Base-by-base conservation (phyloP, 1,140 invertebrate genomes). In the Trichoplusia ni region DNA sequence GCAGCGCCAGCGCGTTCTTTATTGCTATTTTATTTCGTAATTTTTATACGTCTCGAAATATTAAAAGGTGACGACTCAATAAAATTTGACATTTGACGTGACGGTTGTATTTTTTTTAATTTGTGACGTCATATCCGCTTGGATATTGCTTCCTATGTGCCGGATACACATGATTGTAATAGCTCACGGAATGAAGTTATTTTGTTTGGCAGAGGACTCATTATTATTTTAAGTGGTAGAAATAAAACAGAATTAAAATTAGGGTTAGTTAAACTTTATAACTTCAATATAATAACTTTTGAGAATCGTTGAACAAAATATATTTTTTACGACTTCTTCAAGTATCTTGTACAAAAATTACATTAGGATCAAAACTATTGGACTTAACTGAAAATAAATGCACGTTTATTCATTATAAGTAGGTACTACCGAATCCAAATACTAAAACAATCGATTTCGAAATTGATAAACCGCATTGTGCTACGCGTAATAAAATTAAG, bases 91-190 rank as follows among this genome's bases (percentile, higher is more conserved):
- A 14, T 51, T 51, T 21, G 46, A 49, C 46, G 14, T 16, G 13
- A 35, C 8, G 47, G 8, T 13, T 35, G 31, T 51, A 21, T 21
- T 51, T 51, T 4, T 3, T 35, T 33, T 51, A 35, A 51, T 51
- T 51, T 35, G 31, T 51, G 27, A 51, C 9, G 27, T 51, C 47
- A 35, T 51, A 35, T 51, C 47, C 47, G 16, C n/a, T 35, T 13
- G 6, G 31, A 19, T 16, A 51, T 51, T 27, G 46, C 47, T 33
- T 51, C 47, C 31, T 51, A 21, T 33, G 3, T 7, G 25, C 16
- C 47, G 18, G 29, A 11, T 23, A 35, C n/a, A 16, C 25, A 7
- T 35, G 27, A 4, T 4, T 25, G 14, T 51, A 29, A 31, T 49
- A 11, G n/a, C 8, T 4, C 19, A 5, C 4, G 2, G 6, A 31